Evolutionary conservation across 2,113 vertebrate species (phyloP), one percentile per base, ranked within the genome.

Genomic region (Sinocyclocheilus anophthalmus): DNA sequence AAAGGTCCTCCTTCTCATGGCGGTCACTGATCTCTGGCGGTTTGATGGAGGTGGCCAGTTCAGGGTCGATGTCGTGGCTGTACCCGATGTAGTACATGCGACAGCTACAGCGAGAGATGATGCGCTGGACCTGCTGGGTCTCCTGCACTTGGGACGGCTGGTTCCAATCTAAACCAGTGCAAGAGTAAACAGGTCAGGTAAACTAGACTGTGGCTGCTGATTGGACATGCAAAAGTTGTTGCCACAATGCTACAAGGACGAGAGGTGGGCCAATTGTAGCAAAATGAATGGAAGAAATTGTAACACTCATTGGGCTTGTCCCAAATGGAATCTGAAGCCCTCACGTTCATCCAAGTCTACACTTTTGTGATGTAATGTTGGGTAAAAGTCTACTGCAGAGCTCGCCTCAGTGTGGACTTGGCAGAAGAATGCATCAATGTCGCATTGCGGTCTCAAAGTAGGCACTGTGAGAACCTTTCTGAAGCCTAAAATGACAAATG

Each of bases 21-120:
- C n/a, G n/a, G n/a, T n/a, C n/a, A n/a, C n/a, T n/a, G n/a, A n/a
- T n/a, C n/a, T n/a, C n/a, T n/a, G n/a, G n/a, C n/a, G n/a, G n/a
- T n/a, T n/a, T n/a, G n/a, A n/a, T n/a, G n/a, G n/a, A n/a, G n/a
- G n/a, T n/a, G n/a, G n/a, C n/a, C n/a, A n/a, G n/a, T n/a, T n/a
- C n/a, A n/a, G n/a, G n/a, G n/a, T n/a, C n/a, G n/a, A n/a, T n/a
- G n/a, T n/a, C n/a, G n/a, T n/a, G n/a, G n/a, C n/a, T n/a, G n/a
- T n/a, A n/a, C n/a, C n/a, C n/a, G n/a, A n/a, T n/a, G n/a, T n/a
- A n/a, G n/a, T n/a, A n/a, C n/a, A n/a, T n/a, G n/a, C 97, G 94
- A 91, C 98, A 99, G 92, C 94, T 99, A 93, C 98, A 99, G 76
- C 97, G 97, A 0, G 98, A 99, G 92, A 99, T 99, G 90, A 99